Evolutionary conservation across 2,113 vertebrate species (phyloP).

Genomic region (Crotalus viridis): DNA sequence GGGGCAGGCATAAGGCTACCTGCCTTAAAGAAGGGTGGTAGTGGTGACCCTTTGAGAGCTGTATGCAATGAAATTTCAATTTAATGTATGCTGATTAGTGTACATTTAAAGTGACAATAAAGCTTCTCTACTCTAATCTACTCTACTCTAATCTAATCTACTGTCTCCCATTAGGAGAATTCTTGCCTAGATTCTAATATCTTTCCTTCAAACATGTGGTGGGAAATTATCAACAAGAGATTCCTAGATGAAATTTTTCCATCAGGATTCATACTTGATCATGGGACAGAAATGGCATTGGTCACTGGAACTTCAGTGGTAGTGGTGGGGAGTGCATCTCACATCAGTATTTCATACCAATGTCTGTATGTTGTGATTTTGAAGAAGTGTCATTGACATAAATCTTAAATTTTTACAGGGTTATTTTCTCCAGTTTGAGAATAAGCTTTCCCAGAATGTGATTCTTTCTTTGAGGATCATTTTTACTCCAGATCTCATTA

Average conservation of each 20-base stretch:
- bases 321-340: neutral
- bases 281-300: neutral
- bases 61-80: no score
- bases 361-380: neutral
- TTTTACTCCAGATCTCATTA: neutral
- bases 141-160: neutral
- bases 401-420: neutral
- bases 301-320: neutral
- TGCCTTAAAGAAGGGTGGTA: neutral
- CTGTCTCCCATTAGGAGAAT: neutral
- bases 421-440: neutral
- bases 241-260: neutral
- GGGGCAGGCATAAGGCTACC: neutral
- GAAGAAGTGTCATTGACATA: neutral
- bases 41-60: no score
- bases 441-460: neutral
- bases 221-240: neutral
- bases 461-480: neutral
- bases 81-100: no score
- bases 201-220: neutral
- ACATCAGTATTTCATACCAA: neutral
- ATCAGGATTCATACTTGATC: neutral
- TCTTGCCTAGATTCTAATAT: neutral
- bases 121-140: neutral
- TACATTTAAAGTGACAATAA: no score